A percentile compares a stretch with the other conserved stretches of the same genome.
These are phyloP conservation scores for Flexamia atlantica DNA, from an alignment of 2,888 invertebrate genomes.

Conservation along the genomic window DNA sequence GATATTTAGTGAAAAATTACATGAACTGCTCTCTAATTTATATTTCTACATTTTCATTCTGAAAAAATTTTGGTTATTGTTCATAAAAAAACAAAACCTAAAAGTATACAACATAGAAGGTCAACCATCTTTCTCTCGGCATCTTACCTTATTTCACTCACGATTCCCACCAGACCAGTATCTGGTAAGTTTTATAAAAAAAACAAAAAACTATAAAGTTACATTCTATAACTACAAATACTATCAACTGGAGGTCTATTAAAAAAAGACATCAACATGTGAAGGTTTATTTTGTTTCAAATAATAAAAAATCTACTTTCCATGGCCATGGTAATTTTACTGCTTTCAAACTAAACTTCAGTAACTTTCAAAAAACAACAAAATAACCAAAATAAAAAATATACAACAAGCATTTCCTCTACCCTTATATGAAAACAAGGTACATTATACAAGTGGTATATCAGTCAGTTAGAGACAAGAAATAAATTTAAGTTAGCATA, in stretches of 20 bases:
- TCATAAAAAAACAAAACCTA: too few relatives aligned
- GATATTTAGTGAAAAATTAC: too few relatives aligned
- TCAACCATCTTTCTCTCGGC: too few relatives aligned
- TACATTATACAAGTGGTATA: slow-evolving; percentile 27
- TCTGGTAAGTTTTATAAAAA: too few relatives aligned
- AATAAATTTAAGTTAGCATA: slow-evolving; percentile 31
- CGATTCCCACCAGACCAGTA: too few relatives aligned
- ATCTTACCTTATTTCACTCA: too few relatives aligned
- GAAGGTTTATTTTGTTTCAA: slow-evolving; percentile 18
- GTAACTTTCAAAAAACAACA: not conserved
- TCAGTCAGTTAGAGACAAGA: slow-evolving; percentile 26
- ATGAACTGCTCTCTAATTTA: too few relatives aligned
- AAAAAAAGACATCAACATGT: not conserved
- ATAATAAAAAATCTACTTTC: not conserved
- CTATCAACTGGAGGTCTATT: not conserved
- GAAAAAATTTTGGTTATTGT: too few relatives aligned
- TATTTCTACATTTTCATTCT: too few relatives aligned
- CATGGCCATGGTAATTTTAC: not conserved
- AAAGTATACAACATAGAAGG: too few relatives aligned
- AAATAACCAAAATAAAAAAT: not conserved
- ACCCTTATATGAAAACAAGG: slow-evolving; percentile 8
- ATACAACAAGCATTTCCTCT: not conserved
- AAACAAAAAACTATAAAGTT: too few relatives aligned
- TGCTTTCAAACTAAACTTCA: not conserved
- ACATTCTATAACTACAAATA: too few relatives aligned